These are phyloP conservation scores for Drosophila micromelanica DNA, from an alignment of 1,140 invertebrate species.

Conservation along the genomic window DNA sequence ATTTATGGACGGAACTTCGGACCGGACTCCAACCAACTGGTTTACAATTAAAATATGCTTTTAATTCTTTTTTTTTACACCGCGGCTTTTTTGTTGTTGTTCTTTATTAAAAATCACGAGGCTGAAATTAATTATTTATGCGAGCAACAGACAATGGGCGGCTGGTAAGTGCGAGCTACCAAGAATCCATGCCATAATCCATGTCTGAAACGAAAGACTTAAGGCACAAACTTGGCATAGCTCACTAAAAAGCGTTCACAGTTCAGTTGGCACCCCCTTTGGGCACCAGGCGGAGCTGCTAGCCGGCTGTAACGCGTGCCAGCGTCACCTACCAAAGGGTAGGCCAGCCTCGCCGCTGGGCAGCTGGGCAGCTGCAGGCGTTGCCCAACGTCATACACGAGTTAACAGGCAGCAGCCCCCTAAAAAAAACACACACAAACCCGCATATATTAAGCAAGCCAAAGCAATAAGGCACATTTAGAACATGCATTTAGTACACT, in stretches of 20 bases:
- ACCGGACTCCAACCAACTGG: conserved; percentile 50
- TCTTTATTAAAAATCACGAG: conserved; percentile 50
- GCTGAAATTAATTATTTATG: conserved; percentile 80
- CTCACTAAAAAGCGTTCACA: conserved; percentile 53
- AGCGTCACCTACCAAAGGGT: conserved; percentile 47
- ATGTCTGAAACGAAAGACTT: conserved; percentile 42
- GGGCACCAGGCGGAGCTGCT: conserved; percentile 10
- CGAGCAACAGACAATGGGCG: conserved; percentile 51
- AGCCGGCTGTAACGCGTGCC: conserved; percentile 64
- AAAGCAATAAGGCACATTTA: conserved; percentile 61
- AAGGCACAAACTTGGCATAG: conserved; percentile 55
- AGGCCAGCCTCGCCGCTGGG: conserved; percentile 10
- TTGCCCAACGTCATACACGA: conserved; percentile 73
- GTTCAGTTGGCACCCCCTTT: conserved; percentile 64
- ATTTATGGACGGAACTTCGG: conserved; percentile 62
- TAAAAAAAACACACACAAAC: conserved; percentile 6
- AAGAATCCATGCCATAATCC: conserved; percentile 37
- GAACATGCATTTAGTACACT: conserved; percentile 24
- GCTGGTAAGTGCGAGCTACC: conserved; percentile 11
- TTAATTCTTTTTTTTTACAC: conserved; percentile 49
- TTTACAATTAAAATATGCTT: conserved; percentile 77
- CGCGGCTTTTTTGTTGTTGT: background rate
- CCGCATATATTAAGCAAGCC: conserved; percentile 68
- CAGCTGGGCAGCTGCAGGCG: conserved; percentile 74
- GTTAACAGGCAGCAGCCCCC: conserved; percentile 59